phyloP scores from a whole-genome alignment of 2,797 vertebrate species.

The Craterocephalus amniculus region DNA sequence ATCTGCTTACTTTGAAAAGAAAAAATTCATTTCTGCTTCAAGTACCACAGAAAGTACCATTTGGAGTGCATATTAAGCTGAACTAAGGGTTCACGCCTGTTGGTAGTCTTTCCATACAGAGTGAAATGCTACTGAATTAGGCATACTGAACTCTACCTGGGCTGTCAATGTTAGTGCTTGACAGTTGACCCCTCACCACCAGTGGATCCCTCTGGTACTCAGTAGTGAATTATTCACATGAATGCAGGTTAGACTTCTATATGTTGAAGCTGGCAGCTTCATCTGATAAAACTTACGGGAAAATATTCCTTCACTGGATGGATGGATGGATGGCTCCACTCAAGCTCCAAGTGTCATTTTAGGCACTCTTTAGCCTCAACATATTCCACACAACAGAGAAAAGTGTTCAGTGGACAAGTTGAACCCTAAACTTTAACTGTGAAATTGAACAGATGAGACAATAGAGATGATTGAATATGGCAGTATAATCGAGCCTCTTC shows the following conservation, averaged over 20 bases:
- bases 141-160: neutral
- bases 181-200: neutral
- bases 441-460: conserved; percentile 66
- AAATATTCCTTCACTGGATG: neutral
- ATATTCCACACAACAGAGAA: conserved; percentile 6
- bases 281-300: neutral
- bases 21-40: conserved; percentile 5
- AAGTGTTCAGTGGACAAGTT: conserved; percentile 37
- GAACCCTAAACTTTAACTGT: conserved; percentile 61
- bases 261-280: conserved; percentile 6
- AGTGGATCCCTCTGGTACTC: conserved; percentile 16
- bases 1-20: neutral
- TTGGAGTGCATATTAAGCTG: neutral
- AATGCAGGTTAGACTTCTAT: neutral
- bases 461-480: conserved; percentile 68
- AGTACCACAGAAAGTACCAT: conserved; percentile 4
- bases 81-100: conserved; percentile 1
- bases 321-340: too few species aligned
- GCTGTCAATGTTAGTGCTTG: neutral
- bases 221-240: conserved; percentile 20
- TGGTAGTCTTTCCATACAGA: neutral
- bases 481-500: conserved; percentile 55
- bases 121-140: conserved; percentile 12
- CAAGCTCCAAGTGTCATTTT: conserved; percentile 8
- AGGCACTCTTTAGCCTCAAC: conserved; percentile 2